Base-by-base conservation (phyloP, 2,888 invertebrate species). In the Dorcus hopei region DNA sequence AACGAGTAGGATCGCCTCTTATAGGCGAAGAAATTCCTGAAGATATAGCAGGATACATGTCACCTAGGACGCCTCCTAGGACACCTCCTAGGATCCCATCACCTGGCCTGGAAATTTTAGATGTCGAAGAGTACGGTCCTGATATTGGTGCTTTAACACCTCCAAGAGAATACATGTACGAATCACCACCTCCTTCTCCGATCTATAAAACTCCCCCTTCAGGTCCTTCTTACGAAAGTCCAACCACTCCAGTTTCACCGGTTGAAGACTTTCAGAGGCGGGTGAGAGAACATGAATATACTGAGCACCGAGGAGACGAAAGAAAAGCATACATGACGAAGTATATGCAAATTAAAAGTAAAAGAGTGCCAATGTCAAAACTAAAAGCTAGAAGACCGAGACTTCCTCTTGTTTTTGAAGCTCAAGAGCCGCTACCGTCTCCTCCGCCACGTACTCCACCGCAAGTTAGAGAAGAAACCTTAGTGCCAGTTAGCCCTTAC, bases 291-390 rank as follows among this genome's bases (percentile, higher is more conserved):
- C 61, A 61, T 39, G 19, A 51, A 49, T 57, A 49, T 9, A 61
- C 61, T 11, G 14, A 45, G 9, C 57, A 54, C 14, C 42, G n/a
- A 43, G 51, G 54, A 42, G 61, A 61, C 38, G 41, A 8, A 42
- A 19, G n/a, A 1, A 54, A 38, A 54, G 42, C 47, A 7, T 16
- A 52, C 2, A 54, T 61, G 52, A 48, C 49, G 2, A 48, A 40
- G 7, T 3, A 3, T 5, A 8, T 61, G 19, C 49, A 51, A 38
- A 41, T 57, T 42, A 58, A 58, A 52, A 55, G 54, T 47, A 61
- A 50, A 54, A 8, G 39, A 8, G 16, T 52, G 9, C 52, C 53
- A 1, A 0, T 58, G 9, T 7, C 33, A 6, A 45, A 45, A 42
- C n/a, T 48, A 5, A 58, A 9, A 7, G 19, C 45, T 1, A 41